phyloP scores from a whole-genome alignment of 2,113 vertebrate genomes.

The Tilapia sparmanii region DNA sequence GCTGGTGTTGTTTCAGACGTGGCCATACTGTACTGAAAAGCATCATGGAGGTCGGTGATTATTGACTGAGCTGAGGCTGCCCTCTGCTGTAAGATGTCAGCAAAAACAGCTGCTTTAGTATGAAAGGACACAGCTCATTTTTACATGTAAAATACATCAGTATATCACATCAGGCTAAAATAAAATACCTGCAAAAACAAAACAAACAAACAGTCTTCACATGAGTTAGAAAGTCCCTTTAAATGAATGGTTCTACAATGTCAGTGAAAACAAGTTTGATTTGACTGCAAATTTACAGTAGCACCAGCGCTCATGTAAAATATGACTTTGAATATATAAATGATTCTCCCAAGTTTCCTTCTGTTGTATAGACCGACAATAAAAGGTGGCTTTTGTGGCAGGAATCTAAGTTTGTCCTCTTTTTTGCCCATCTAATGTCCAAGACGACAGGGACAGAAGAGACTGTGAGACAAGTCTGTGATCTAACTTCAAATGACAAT shows the following conservation, averaged over 20 bases:
- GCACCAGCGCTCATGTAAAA: background rate
- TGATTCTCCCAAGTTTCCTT: background rate
- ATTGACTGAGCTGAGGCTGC: background rate
- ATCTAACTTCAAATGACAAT: background rate
- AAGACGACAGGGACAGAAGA: background rate
- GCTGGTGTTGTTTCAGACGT: background rate
- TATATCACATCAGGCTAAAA: background rate
- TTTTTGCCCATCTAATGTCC: background rate
- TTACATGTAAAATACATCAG: background rate
- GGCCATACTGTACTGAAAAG: background rate
- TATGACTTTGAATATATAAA: background rate
- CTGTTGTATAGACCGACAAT: background rate
- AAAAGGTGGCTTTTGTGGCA: background rate
- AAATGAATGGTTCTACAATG: background rate
- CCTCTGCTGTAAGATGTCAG: slow-evolving; percentile 23
- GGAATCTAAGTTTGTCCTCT: background rate
- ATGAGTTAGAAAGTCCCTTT: background rate
- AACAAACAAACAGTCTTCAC: background rate
- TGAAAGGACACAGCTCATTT: background rate
- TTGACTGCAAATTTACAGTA: background rate
- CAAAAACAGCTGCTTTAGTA: background rate
- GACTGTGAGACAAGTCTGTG: background rate
- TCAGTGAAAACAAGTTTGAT: background rate
- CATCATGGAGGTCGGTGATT: background rate
- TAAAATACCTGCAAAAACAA: background rate